phyloP scores from a whole-genome alignment of 2,113 vertebrate species.

The Osmerus eperlanus region DNA sequence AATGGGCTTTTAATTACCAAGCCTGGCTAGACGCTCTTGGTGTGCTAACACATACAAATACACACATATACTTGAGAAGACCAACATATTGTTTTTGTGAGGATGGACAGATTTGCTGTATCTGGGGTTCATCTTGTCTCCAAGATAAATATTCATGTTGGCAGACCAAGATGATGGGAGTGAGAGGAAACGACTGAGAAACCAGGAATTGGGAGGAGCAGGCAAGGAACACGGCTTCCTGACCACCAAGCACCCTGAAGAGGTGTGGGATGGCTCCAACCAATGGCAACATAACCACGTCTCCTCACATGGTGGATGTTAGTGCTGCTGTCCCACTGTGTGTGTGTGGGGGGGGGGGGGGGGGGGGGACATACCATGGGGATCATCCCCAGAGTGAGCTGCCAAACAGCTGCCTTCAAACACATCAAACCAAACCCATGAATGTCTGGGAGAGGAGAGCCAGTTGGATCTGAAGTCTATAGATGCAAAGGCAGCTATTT shows the following conservation, averaged over 20 bases:
- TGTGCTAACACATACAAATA: slow-evolving; percentile 3
- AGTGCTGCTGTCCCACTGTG: slow-evolving; percentile 4
- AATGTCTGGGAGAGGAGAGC: slow-evolving; percentile 36
- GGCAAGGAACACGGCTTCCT: slow-evolving; percentile 41
- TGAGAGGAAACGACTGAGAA: slow-evolving; percentile 21
- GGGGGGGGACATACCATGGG: slow-evolving; percentile 33
- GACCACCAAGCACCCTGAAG: slow-evolving; percentile 41
- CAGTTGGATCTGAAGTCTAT: slow-evolving; percentile 30
- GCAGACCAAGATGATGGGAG: slow-evolving; percentile 27
- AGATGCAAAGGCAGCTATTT: slow-evolving; percentile 37
- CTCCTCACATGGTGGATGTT: slow-evolving; percentile 32
- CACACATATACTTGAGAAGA: neutral
- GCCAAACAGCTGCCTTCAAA: slow-evolving; percentile 37
- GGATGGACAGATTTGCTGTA: slow-evolving; percentile 36
- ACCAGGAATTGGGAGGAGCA: slow-evolving; percentile 14
- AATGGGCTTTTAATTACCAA: slow-evolving; percentile 44
- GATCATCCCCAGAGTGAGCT: slow-evolving; percentile 36
- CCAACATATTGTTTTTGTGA: slow-evolving; percentile 24
- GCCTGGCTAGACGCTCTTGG: slow-evolving; percentile 1
- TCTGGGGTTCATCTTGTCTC: slow-evolving; percentile 32
- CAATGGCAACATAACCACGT: slow-evolving; percentile 18
- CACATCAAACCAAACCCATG: slow-evolving; percentile 30
- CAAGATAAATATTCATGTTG: slow-evolving; percentile 48
- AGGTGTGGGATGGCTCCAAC: slow-evolving; percentile 39
- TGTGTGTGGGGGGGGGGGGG: slow-evolving; percentile 5